These are phyloP conservation scores for Silurus glanis DNA, from an alignment of 2,113 vertebrate genomes.

Conservation along the genomic window DNA sequence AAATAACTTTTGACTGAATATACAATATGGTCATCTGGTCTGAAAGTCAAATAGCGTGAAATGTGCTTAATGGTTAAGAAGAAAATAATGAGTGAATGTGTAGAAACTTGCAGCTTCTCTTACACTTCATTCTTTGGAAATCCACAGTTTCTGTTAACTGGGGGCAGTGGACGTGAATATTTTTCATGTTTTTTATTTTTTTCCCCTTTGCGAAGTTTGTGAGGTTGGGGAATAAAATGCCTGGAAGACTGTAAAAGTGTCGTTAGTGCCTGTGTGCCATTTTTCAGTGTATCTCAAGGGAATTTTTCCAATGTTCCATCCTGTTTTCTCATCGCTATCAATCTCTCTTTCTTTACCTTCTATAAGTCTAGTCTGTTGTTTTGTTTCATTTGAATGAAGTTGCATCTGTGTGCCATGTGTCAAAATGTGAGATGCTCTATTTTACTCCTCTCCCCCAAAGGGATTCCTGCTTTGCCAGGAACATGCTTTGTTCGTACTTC, in stretches of 20 bases:
- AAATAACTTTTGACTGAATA: neutral
- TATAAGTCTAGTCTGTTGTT: conserved; percentile 9
- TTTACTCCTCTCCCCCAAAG: conserved; percentile 36
- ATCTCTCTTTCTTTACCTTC: conserved; percentile 34
- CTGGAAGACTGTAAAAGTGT: conserved; percentile 19
- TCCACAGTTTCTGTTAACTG: neutral
- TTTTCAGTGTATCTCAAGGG: conserved; percentile 12
- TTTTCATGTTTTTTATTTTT: neutral
- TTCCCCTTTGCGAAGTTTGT: neutral
- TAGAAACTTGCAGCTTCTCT: neutral
- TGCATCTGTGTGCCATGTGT: conserved; percentile 41
- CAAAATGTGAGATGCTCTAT: conserved; percentile 51
- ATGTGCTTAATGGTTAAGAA: neutral
- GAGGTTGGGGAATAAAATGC: neutral
- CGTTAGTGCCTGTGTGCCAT: conserved; percentile 25
- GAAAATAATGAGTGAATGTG: neutral
- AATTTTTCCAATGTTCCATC: conserved; percentile 17
- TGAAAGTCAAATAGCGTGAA: neutral
- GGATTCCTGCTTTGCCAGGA: conserved; percentile 32
- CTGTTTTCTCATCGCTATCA: conserved; percentile 18
- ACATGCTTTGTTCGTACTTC: conserved; percentile 52
- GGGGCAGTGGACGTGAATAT: neutral
- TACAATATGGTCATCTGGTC: neutral
- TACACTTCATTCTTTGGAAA: neutral
- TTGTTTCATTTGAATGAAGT: conserved; percentile 52